These are phyloP conservation scores for Natrix natrix DNA, from an alignment of 2,797 vertebrate species.

Conservation along the genomic window DNA sequence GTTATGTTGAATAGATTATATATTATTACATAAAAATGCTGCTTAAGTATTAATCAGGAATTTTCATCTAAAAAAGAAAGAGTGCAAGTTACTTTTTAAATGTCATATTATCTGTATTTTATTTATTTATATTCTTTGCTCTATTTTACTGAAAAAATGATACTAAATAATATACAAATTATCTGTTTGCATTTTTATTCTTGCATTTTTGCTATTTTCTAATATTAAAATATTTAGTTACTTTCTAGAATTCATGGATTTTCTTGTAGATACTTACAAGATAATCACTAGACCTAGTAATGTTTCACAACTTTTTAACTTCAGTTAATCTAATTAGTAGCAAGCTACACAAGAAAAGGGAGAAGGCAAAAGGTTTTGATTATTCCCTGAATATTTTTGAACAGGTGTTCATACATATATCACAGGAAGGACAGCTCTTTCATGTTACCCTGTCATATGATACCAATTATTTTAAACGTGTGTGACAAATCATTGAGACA, in stretches of 20 bases:
- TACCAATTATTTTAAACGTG: constrained; percentile 66
- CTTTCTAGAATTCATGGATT: neutral
- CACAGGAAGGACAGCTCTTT: constrained; percentile 63
- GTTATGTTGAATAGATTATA: constrained; percentile 36
- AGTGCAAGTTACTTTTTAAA: neutral
- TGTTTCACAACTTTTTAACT: constrained; percentile 26
- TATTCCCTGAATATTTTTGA: constrained; percentile 53
- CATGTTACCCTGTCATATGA: constrained; percentile 64
- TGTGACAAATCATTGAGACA: constrained; percentile 61
- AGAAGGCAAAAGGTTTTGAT: constrained; percentile 47
- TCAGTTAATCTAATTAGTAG: constrained; percentile 29
- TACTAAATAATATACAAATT: neutral
- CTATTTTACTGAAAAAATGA: neutral
- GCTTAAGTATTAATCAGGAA: constrained; percentile 14
- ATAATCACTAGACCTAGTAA: constrained; percentile 13
- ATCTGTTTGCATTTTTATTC: neutral
- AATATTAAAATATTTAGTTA: neutral
- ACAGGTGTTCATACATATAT: constrained; percentile 62
- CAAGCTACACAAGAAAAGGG: constrained; percentile 37
- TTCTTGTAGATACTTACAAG: neutral
- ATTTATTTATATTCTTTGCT: neutral
- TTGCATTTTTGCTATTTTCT: neutral
- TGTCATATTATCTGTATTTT: neutral
- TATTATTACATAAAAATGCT: constrained; percentile 42
- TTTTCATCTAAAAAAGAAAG: neutral